Evolutionary conservation across 2,113 vertebrate genomes (phyloP).

Genomic region (Grallaria varia): DNA sequence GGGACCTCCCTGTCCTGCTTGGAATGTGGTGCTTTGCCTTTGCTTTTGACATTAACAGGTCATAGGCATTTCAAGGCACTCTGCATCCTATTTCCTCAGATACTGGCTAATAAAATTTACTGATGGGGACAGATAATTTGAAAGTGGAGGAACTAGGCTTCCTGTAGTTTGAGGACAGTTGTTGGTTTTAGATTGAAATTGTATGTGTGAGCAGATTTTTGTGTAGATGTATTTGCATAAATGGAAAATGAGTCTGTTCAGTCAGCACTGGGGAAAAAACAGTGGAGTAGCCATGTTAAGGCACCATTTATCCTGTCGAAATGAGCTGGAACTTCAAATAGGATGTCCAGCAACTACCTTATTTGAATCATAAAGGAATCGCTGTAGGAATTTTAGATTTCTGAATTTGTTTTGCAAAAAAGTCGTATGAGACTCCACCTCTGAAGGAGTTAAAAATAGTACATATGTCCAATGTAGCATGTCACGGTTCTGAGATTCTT

Average conservation of each 20-base stretch:
- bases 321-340: not conserved
- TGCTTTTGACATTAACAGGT: not conserved
- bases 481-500: not conserved
- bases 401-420: not conserved
- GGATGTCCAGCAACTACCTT: not conserved
- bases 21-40: not conserved
- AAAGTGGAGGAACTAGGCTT: not conserved
- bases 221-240: not conserved
- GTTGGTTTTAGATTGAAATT: not conserved
- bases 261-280: not conserved
- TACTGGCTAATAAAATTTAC: not conserved
- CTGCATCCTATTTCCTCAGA: not conserved
- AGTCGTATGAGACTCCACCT: not conserved
- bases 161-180: not conserved
- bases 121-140: not conserved
- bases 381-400: not conserved
- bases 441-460: not conserved
- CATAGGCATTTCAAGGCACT: not conserved
- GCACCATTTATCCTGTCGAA: not conserved
- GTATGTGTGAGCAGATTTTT: not conserved
- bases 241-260: not conserved
- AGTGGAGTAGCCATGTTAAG: not conserved
- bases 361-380: not conserved
- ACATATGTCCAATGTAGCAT: not conserved
- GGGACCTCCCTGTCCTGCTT: fast-evolving